Evolutionary conservation across 1,140 invertebrate species (phyloP).

Genomic region (Drosophila bocqueti): DNA sequence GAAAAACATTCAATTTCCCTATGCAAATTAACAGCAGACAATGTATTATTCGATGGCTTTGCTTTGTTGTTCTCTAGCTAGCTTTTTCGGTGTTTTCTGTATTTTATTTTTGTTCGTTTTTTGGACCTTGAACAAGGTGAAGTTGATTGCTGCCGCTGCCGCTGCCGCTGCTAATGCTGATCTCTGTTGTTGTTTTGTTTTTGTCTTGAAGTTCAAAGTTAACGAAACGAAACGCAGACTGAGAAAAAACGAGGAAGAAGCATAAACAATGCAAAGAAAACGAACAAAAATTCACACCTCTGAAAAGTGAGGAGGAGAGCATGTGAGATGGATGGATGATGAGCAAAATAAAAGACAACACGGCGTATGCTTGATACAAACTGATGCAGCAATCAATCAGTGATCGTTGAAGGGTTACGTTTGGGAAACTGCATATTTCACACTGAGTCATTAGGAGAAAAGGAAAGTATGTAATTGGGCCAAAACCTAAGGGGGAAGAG

Average conservation of each 20-base stretch:
- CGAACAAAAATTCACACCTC: constrained; percentile 71
- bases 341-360: constrained; percentile 23
- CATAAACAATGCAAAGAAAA: constrained; percentile 61
- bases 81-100: constrained; percentile 31
- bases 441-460: neutral
- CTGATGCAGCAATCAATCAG: constrained; percentile 39
- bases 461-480: constrained; percentile 7
- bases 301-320: constrained; percentile 9
- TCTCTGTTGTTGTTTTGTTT: constrained; percentile 40
- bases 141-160: constrained; percentile 69
- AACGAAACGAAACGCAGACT: constrained; percentile 57
- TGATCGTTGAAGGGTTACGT: constrained; percentile 2
- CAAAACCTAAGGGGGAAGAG: neutral
- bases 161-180: constrained; percentile 16
- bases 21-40: constrained; percentile 66
- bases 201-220: constrained; percentile 79
- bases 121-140: constrained; percentile 80
- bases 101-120: constrained; percentile 30
- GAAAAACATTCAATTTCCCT: constrained; percentile 72
- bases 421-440: neutral
- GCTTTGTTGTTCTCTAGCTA: constrained; percentile 18
- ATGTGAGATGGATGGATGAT: constrained; percentile 17
- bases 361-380: constrained; percentile 60
- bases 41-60: constrained; percentile 23
- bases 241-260: constrained; percentile 42